Evolutionary conservation across 2,888 invertebrate genomes (phyloP).

Genomic region (Drosophila demipolita): DNA sequence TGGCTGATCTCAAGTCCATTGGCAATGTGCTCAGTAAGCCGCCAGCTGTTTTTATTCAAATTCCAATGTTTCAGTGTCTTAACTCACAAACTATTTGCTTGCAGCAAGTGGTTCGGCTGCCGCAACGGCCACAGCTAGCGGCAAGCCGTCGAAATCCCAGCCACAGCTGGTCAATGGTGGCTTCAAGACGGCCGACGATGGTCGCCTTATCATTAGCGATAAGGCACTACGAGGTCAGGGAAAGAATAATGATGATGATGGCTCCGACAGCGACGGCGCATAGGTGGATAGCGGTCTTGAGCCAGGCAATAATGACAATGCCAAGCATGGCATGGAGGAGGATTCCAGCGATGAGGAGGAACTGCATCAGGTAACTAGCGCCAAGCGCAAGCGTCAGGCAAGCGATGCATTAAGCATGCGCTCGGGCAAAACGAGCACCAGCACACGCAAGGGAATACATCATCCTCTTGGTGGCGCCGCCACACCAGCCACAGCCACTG

Average conservation of each 20-base stretch:
- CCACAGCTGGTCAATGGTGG: constrained; percentile 88
- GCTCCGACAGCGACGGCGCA: constrained; percentile 36
- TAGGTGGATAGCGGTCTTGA: constrained; percentile 34
- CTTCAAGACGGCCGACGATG: constrained; percentile 93
- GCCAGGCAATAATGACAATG: constrained; percentile 28
- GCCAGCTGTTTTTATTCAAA: not conserved
- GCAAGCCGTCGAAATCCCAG: constrained; percentile 80
- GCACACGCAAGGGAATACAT: constrained; percentile 92
- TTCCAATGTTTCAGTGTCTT: not conserved
- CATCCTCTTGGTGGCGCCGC: constrained; percentile 84
- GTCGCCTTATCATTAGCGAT: constrained; percentile 92
- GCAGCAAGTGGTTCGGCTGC: constrained; percentile 44
- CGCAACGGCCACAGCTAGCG: constrained; percentile 80
- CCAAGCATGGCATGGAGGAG: constrained; percentile 82
- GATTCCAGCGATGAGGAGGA: constrained; percentile 84
- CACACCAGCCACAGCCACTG: constrained; percentile 47
- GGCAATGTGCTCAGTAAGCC: constrained; percentile 91
- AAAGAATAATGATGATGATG: constrained; percentile 53
- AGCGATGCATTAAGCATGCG: constrained; percentile 87
- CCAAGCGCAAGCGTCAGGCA: constrained; percentile 82
- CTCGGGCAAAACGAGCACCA: constrained; percentile 85
- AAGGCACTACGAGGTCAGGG: constrained; percentile 84
- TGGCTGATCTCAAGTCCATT: constrained; percentile 92
- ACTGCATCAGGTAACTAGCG: constrained; percentile 28
- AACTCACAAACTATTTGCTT: not conserved